These are phyloP conservation scores for Taxidea taxus DNA, from an alignment of 2,113 vertebrate genomes.

Conservation along the genomic window DNA sequence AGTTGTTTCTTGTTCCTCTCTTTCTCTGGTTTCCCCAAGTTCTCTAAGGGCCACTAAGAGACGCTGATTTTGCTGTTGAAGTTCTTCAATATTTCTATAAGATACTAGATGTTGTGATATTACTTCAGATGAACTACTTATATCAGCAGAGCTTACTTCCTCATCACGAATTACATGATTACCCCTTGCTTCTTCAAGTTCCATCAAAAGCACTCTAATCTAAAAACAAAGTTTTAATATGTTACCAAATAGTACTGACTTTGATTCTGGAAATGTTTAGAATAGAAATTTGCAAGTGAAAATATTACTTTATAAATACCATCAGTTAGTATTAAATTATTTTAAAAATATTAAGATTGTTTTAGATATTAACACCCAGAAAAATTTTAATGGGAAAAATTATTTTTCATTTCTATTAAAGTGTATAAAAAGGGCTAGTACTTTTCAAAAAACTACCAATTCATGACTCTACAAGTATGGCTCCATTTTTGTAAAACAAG, in stretches of 20 bases:
- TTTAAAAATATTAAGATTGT: neutral
- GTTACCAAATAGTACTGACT: neutral
- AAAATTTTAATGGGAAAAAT: neutral
- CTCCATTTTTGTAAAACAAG: neutral
- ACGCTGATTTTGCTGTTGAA: conserved; percentile 97
- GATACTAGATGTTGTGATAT: conserved; percentile 96
- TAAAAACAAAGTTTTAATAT: conserved; percentile 70
- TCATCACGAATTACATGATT: conserved; percentile 93
- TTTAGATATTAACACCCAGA: neutral
- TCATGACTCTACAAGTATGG: neutral
- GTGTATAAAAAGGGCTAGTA: neutral
- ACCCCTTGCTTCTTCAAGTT: conserved; percentile 96
- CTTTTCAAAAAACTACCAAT: neutral
- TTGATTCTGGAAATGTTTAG: neutral
- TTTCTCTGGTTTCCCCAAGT: conserved; percentile 92
- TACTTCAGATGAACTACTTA: conserved; percentile 96
- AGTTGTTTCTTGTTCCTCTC: conserved; percentile 90
- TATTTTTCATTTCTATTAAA: neutral
- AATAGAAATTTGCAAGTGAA: neutral
- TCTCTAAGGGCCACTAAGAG: conserved; percentile 93
- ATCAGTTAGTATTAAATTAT: neutral
- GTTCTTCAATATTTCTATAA: conserved; percentile 94
- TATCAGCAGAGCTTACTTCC: conserved; percentile 91
- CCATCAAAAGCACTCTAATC: conserved; percentile 94
- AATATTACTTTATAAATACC: neutral